Conservation (phyloP, 64 coral and sea anemone species). For the Catalaphyllia jardinei region DNA sequence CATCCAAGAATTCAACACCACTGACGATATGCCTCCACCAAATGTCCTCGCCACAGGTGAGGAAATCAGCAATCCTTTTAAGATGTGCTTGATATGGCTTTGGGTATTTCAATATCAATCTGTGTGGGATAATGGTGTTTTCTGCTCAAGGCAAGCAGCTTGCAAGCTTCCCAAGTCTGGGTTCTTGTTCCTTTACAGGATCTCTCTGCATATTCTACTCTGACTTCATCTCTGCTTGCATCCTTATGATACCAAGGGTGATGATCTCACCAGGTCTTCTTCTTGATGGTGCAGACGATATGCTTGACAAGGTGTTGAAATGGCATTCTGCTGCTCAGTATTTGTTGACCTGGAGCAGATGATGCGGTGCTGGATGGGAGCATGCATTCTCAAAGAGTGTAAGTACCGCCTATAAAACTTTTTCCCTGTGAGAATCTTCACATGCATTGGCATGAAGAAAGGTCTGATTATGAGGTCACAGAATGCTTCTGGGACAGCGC, state of each 20-base stretch:
- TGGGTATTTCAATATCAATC: conserved; percentile 37
- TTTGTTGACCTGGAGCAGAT: conserved; percentile 32
- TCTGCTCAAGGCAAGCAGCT: conserved; percentile 8
- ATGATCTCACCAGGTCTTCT: conserved; percentile 45
- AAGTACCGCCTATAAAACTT: conserved; percentile 62
- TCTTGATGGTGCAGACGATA: conserved; percentile 18
- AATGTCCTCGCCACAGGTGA: conserved; percentile 47
- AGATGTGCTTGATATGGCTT: conserved; percentile 60
- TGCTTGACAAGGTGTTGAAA: conserved; percentile 13
- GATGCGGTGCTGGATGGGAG: conserved; percentile 21
- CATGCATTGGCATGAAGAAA: conserved; percentile 51
- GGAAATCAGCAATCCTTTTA: conserved; percentile 65
- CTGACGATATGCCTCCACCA: conserved; percentile 43
- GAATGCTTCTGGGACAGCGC: conserved; percentile 25
- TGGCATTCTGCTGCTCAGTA: conserved; percentile 43
- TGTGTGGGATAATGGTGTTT: conserved; percentile 67
- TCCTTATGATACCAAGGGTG: conserved; percentile 23
- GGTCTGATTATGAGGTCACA: conserved; percentile 50
- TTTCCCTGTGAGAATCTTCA: neutral
- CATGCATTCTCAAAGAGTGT: conserved; percentile 46
- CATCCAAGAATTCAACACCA: conserved; percentile 63
- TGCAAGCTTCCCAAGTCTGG: neutral
- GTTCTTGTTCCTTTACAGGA: conserved; percentile 34
- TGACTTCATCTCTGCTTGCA: conserved; percentile 40
- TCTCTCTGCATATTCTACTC: conserved; percentile 25